Base-by-base conservation (phyloP, 2,888 invertebrate genomes). In the Cheilosia grossa region DNA sequence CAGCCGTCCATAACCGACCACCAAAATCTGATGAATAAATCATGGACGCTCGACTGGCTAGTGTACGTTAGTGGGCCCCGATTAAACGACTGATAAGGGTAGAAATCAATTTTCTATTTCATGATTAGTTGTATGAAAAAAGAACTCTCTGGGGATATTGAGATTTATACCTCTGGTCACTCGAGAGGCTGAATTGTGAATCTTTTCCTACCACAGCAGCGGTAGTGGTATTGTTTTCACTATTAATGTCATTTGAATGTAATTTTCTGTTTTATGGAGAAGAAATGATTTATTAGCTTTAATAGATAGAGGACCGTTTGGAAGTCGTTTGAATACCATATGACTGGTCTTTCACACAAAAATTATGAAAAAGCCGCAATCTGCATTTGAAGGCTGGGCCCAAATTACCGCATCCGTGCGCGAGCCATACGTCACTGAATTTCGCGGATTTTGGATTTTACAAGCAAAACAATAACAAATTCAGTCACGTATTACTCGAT, bases 21-120 rank as follows among this genome's bases (percentile, higher is more conserved):
- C 72, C 77, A 30, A 69, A 73, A 37, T 66, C 79, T 47, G 33
- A 83, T 74, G 80, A 74, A 83, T 83, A 83, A 83, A 80, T 83
- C 79, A 74, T 72, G 54, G 47, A 42, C 61, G 47, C 47, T 51
- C 69, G 61, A 79, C 19, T 47, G 47, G 37, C 56, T 70, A 30
- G 24, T 59, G 4, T 56, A 42, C 54, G 51, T 59, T 70, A 66
- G 56, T 27, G 5, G 42, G 58, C 42, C 64, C 56, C 56, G 82
- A 83, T 83, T 79, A 63, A 40, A 13, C 66, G 9, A 5, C 70
- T 80, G 80, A 80, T 83, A 83, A 83, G 73, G 74, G 69, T 70
- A 40, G 30, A 70, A 75, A 83, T 69, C 73, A 64, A 69, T 74
- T 73, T 73, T 44, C 51, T 24, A 10, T 66, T 67, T 30, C 27